Evolutionary conservation across 2,888 invertebrate genomes (phyloP), one percentile per base, ranked within the genome.

Genomic region (Amorpha juglandis): DNA sequence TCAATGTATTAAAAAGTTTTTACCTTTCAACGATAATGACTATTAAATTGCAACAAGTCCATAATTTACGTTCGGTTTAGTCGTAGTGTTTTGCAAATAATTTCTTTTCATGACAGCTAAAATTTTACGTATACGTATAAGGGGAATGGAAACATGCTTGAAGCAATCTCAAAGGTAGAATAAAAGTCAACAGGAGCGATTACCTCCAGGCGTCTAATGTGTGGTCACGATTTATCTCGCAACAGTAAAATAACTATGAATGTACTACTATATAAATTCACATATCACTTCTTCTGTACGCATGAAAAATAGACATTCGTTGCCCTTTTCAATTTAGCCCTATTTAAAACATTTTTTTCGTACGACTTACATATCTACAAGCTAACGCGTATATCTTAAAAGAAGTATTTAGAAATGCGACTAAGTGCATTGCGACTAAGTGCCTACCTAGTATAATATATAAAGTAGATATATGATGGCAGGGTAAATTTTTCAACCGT

Each of bases 151-250:
- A 55, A 58, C 42, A 21, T 38, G 38, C 58, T 58, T 58, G 19
- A 42, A 58, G 58, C 58, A 38, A 19, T 58, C 42, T 42, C 75
- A 68, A 77, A 80, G 75, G 77, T 74, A 78, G 81, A 83, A 88
- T 82, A 85, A 85, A 84, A 86, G 79, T 84, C 82, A 86, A 91
- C 92, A 78, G 92, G 79, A 92, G 92, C 91, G 90, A 86, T 89
- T 89, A 80, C 88, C 91, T 87, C 71, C 72, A 75, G 89, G 92
- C 91, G 75, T 77, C 78, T 78, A 81, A 81, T 82, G 84, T 86
- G 81, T 83, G 84, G 84, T 90, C 91, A 92, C 91, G 91, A 91
- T 87, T 90, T 85, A 88, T 86, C 80, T 79, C 82, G 79, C 79
- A 78, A 77, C 75, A 72, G 72, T 78, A n/a, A n/a, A n/a, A n/a